Evolutionary conservation across 2,888 invertebrate species (phyloP).

Genomic region (Cephus runcator): DNA sequence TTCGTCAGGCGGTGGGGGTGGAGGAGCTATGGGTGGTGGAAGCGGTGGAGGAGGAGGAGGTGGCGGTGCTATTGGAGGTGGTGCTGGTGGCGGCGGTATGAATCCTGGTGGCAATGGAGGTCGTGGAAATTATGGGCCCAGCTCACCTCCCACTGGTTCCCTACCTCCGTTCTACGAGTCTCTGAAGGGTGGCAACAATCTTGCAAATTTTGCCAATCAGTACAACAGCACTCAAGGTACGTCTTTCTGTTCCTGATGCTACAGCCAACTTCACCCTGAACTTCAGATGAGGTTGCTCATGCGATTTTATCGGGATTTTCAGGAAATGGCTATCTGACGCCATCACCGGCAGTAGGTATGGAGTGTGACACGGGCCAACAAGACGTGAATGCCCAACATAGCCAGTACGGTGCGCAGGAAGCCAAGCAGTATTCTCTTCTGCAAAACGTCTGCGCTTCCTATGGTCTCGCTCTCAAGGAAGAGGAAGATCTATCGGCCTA

Average conservation of each 20-base stretch:
- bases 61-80: constrained; percentile 70
- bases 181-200: constrained; percentile 81
- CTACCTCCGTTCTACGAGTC: constrained; percentile 91
- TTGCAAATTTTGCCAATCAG: constrained; percentile 71
- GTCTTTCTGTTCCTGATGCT: background rate
- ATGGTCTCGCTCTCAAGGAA: constrained; percentile 82
- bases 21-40: constrained; percentile 69
- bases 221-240: constrained; percentile 69
- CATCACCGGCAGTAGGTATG: constrained; percentile 78
- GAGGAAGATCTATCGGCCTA: constrained; percentile 80
- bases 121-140: constrained; percentile 86
- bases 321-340: constrained; percentile 75
- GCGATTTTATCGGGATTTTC: background rate
- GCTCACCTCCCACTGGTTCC: constrained; percentile 87
- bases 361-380: constrained; percentile 79
- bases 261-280: background rate
- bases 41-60: constrained; percentile 68
- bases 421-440: constrained; percentile 81
- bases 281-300: background rate
- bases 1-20: constrained; percentile 70
- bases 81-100: constrained; percentile 81
- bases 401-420: constrained; percentile 62
- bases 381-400: constrained; percentile 66
- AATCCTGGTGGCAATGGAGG: constrained; percentile 78
- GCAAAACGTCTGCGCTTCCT: constrained; percentile 81